Percentiles rank a stretch among this genome's conserved stretches.
Evolutionary conservation across 2,113 vertebrate genomes (phyloP).

Genomic region (Neolamprologus cancellatus): DNA sequence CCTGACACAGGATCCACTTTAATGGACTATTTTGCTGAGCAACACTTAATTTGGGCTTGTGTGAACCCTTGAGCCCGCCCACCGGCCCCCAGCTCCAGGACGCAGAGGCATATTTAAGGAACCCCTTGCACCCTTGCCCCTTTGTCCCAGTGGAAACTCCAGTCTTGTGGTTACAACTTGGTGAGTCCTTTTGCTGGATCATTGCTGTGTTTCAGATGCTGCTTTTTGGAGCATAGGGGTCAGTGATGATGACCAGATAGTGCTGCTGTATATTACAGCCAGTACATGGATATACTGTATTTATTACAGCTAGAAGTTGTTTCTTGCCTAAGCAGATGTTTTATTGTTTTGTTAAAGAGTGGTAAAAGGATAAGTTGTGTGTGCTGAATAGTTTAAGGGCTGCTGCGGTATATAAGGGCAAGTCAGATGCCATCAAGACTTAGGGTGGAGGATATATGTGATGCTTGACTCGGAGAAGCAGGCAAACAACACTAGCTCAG

Average conservation of each 20-base stretch:
- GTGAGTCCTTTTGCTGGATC: conserved; percentile 60
- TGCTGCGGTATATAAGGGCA: not conserved
- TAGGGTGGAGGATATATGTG: not conserved
- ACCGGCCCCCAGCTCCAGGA: conserved; percentile 7
- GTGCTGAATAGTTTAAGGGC: not conserved
- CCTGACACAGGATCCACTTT: conserved; percentile 57
- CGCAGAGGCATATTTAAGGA: conserved; percentile 68
- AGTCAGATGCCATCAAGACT: not conserved
- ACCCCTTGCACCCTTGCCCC: conserved; percentile 28
- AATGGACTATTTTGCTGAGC: conserved; percentile 52
- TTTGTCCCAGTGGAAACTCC: conserved; percentile 75
- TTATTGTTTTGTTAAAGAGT: not conserved
- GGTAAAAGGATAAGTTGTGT: not conserved
- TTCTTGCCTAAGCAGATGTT: not conserved
- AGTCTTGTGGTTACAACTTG: conserved; percentile 68
- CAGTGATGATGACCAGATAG: not conserved
- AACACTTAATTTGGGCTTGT: conserved; percentile 78
- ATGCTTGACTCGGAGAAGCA: not conserved
- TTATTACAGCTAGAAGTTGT: not conserved
- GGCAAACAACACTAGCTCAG: not conserved
- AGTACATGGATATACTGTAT: not conserved
- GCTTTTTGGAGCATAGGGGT: not conserved
- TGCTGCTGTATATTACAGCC: not conserved
- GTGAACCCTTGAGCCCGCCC: conserved; percentile 59
- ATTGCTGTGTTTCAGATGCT: not conserved